Percentiles rank a stretch among this genome's conserved stretches.
Conservation (phyloP, 2,113 vertebrate species). For the Neotragus moschatus region DNA sequence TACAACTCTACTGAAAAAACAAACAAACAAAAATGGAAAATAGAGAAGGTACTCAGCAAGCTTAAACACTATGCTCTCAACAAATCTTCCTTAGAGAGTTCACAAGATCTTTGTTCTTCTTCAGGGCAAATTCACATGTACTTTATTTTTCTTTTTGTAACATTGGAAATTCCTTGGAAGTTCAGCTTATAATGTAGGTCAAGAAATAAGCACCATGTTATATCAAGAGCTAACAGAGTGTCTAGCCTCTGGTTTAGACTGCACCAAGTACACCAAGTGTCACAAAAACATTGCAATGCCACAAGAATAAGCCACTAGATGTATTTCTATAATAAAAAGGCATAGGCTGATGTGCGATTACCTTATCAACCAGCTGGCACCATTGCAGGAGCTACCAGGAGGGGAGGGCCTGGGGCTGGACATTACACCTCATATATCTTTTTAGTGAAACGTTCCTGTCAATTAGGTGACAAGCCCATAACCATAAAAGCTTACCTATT, state of each 20-base stretch:
- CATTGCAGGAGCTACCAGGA: not conserved
- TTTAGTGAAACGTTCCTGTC: slow-evolving; percentile 71
- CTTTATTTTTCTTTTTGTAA: not conserved
- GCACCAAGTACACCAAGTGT: not conserved
- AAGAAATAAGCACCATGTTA: not conserved
- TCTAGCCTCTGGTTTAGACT: not conserved
- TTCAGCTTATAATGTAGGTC: not conserved
- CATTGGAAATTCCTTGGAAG: not conserved
- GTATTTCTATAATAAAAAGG: not conserved
- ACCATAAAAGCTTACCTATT: slow-evolving; percentile 59
- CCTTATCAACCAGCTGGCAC: not conserved
- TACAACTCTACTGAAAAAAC: not conserved
- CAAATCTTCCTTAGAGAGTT: not conserved
- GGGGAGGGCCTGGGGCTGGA: not conserved
- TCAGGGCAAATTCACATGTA: not conserved
- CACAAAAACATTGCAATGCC: not conserved
- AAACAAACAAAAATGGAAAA: not conserved
- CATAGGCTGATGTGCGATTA: not conserved
- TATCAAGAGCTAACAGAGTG: not conserved
- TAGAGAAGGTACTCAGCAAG: not conserved
- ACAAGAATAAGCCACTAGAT: not conserved
- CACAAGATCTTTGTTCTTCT: not conserved
- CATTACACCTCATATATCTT: slow-evolving; percentile 53
- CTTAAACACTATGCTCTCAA: not conserved
- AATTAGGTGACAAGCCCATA: slow-evolving; percentile 74